Percentiles rank a stretch among this genome's conserved stretches.
These are phyloP conservation scores for Hyperoodon ampullatus DNA, from an alignment of 2,113 vertebrate genomes.

Conservation along the genomic window DNA sequence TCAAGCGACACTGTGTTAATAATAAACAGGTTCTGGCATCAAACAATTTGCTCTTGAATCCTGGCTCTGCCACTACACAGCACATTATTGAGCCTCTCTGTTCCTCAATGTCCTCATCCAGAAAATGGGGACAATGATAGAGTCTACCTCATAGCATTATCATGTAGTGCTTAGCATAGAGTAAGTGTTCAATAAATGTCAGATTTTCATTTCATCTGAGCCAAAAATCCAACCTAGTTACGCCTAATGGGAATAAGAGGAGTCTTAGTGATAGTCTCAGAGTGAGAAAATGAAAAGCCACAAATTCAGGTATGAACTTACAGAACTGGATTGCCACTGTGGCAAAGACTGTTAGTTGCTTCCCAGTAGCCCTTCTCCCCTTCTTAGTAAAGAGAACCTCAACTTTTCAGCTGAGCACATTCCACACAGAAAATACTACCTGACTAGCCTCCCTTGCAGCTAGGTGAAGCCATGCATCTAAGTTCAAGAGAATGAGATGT, in stretches of 20 bases:
- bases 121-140: neutral
- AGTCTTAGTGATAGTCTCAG: neutral
- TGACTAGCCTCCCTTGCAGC: neutral
- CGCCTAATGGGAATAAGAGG: neutral
- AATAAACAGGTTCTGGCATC: neutral
- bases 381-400: slow-evolving; percentile 20
- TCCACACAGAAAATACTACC: neutral
- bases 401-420: neutral
- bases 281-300: neutral
- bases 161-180: neutral
- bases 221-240: neutral
- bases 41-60: neutral
- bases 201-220: neutral
- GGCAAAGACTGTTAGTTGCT: neutral
- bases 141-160: neutral
- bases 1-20: neutral
- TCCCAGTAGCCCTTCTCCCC: neutral
- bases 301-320: neutral
- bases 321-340: neutral
- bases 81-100: neutral
- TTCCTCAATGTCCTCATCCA: neutral
- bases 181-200: neutral
- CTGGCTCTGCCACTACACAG: neutral
- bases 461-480: neutral
- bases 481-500: neutral